phyloP scores from a whole-genome alignment of 2,888 invertebrate species.

The Agonopterix subpropinquella region DNA sequence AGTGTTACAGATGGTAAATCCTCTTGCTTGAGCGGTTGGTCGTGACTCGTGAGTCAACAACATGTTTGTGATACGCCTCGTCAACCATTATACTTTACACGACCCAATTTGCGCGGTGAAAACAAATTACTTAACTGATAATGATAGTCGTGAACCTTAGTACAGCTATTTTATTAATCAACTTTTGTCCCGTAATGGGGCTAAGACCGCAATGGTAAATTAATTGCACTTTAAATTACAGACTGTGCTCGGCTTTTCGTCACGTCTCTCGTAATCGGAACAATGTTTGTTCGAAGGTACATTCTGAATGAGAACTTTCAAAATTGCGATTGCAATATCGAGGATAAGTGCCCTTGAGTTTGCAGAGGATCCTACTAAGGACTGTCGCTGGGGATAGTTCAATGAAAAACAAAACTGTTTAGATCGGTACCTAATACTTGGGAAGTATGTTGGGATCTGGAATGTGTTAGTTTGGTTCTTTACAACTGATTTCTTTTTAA shows the following conservation, averaged over 20 bases:
- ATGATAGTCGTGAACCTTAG: constrained; percentile 10
- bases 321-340: constrained; percentile 4
- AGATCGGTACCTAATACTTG: no score
- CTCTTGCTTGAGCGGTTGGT: constrained; percentile 1
- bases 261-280: constrained; percentile 1
- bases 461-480: no score
- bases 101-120: constrained; percentile 9
- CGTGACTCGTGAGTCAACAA: constrained; percentile 1
- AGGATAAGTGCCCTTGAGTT: neutral
- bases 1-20: constrained; percentile 4
- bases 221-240: constrained; percentile 8
- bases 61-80: constrained; percentile 7
- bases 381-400: no score
- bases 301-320: constrained; percentile 1
- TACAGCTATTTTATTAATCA: constrained; percentile 9
- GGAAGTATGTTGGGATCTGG: no score
- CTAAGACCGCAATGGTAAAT: constrained; percentile 10
- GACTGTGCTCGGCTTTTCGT: constrained; percentile 4
- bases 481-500: no score
- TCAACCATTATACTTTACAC: constrained; percentile 5
- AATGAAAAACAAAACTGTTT: no score
- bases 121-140: constrained; percentile 14
- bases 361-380: no score
- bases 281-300: neutral
- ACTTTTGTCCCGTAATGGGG: constrained; percentile 9